phyloP scores from a whole-genome alignment of 2,888 invertebrate genomes.

The Drosophila percnosoma region DNA sequence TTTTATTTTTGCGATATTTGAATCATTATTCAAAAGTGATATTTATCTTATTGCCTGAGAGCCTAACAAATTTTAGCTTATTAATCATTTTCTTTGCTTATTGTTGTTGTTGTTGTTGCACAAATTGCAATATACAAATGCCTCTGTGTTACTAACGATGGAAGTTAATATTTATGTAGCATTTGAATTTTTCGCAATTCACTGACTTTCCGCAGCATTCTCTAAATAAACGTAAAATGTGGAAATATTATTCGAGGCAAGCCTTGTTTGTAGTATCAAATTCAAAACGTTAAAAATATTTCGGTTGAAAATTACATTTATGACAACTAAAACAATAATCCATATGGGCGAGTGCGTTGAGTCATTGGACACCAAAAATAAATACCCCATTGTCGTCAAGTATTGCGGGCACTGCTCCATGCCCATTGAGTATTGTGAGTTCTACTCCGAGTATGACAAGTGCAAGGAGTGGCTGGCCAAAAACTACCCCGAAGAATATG shows the following conservation, averaged over 20 bases:
- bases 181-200: neutral
- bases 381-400: constrained; percentile 46
- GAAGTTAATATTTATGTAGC: neutral
- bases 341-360: neutral
- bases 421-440: constrained; percentile 56
- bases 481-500: constrained; percentile 44
- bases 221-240: neutral
- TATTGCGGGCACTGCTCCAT: constrained; percentile 51
- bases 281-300: constrained; percentile 5
- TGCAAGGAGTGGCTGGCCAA: constrained; percentile 51
- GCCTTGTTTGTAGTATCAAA: constrained; percentile 5
- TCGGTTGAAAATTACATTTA: constrained; percentile 36
- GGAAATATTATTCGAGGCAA: constrained; percentile 3
- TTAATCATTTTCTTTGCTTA: neutral
- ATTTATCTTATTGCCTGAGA: neutral
- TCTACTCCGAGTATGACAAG: constrained; percentile 46
- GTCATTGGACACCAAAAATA: constrained; percentile 20
- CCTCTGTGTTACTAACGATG: neutral
- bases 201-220: neutral
- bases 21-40: neutral
- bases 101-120: neutral
- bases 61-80: neutral
- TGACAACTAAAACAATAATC: constrained; percentile 3
- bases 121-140: constrained; percentile 2
- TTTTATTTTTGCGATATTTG: neutral